phyloP scores from a whole-genome alignment of 2,888 invertebrate genomes.

The Chymomyza caudatula region DNA sequence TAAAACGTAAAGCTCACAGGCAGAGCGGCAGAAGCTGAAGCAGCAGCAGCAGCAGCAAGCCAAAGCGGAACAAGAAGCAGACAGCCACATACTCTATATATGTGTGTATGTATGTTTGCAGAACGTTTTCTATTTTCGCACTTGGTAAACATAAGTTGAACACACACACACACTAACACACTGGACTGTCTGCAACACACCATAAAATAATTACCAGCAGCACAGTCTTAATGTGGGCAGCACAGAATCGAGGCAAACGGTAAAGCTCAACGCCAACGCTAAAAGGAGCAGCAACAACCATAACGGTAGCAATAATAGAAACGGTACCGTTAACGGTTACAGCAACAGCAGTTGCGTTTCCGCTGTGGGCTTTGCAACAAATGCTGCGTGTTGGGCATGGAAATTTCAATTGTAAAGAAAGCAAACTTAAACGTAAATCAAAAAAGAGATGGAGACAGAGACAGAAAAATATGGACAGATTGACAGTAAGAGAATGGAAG shows the following conservation, averaged over 20 bases:
- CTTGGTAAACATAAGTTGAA: conserved; percentile 70
- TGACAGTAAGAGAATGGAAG: too few species aligned
- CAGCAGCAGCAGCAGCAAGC: background rate
- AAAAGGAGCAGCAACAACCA: background rate
- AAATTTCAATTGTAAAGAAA: background rate
- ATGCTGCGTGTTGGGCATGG: too few species aligned
- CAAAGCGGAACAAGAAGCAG: conserved; percentile 16
- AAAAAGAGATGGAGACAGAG: background rate
- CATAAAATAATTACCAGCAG: conserved; percentile 69
- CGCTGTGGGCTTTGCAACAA: background rate
- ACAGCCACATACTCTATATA: conserved; percentile 39
- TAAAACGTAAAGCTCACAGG: conserved; percentile 58
- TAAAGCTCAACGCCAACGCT: background rate
- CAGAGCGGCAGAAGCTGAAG: conserved; percentile 3
- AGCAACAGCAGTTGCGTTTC: background rate
- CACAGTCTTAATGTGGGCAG: conserved; percentile 12
- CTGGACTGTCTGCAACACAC: conserved; percentile 44
- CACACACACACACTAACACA: conserved; percentile 24
- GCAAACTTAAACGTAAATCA: too few species aligned
- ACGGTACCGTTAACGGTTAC: background rate
- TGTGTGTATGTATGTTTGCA: conserved; percentile 50
- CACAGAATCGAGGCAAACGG: background rate
- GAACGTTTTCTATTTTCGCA: conserved; percentile 70
- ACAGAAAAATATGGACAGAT: too few species aligned
- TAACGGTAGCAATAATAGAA: background rate